Evolutionary conservation across 2,888 invertebrate species (phyloP).

Genomic region (Lysandra bellargus): DNA sequence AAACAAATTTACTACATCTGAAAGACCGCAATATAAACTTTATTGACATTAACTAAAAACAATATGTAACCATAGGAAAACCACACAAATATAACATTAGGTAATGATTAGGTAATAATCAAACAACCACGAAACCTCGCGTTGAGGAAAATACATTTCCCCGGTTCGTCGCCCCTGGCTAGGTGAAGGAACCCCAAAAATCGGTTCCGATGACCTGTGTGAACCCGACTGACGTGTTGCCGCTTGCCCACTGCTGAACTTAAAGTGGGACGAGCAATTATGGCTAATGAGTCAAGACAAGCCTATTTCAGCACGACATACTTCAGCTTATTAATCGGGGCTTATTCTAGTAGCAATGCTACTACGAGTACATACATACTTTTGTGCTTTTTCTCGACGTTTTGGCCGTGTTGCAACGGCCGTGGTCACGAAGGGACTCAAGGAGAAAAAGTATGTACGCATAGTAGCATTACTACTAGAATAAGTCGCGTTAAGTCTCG

Average conservation of each 20-base stretch:
- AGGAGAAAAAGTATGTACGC: no score
- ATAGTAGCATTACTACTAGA: no score
- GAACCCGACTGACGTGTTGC: constrained; percentile 42
- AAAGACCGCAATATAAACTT: not conserved
- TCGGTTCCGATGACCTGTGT: constrained; percentile 48
- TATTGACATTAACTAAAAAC: not conserved
- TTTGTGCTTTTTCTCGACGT: no score
- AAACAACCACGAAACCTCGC: not conserved
- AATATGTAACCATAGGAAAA: not conserved
- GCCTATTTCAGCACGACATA: constrained; percentile 3
- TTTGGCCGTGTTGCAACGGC: no score
- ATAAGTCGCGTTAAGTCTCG: no score
- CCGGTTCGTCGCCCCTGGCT: constrained; percentile 44
- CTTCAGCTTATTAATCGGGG: not conserved
- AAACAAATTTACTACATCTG: not conserved
- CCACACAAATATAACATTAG: not conserved
- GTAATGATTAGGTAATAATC: not conserved
- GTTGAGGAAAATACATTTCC: not conserved
- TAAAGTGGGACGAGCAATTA: constrained; percentile 37
- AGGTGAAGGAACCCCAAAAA: constrained; percentile 49
- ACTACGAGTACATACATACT: no score
- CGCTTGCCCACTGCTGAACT: constrained; percentile 37
- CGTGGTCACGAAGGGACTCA: no score
- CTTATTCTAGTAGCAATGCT: no score
- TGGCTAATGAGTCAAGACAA: constrained; percentile 12